Evolutionary conservation across 1,140 invertebrate species (phyloP), one percentile per base, ranked within the genome.

Genomic region (Probaryconus sp.): DNA sequence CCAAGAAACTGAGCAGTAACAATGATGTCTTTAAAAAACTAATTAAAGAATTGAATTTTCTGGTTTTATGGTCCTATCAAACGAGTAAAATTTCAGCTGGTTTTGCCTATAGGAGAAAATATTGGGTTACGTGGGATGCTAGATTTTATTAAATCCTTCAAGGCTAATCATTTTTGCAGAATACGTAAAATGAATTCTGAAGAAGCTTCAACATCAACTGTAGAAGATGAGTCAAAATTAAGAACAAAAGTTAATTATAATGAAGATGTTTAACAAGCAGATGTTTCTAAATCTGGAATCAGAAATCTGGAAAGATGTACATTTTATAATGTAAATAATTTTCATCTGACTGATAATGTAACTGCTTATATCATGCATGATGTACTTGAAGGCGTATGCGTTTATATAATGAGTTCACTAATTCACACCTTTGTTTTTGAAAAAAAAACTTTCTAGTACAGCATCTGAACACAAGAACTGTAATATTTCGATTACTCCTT

Each of bases 61-160:
- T n/a, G n/a, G 5, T n/a, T 17, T 17, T 5, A 14, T 18, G 28
- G 16, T 10, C 4, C 16, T 16, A n/a, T 2, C 5, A 30, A 33
- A 14, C 7, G 1, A 2, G 18, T 51, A 5, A 51, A 51, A 10
- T 51, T 51, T 13, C n/a, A 33, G n/a, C 14, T 51, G 16, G 26
- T 33, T 3, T 18, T 14, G 2, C 31, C 33, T 2, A 16, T 51
- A 9, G 28, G 47, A 11, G 47, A 51, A 6, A 51, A 51, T 17
- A n/a, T 33, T 3, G 47, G 47, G 6, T 18, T 51, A n/a, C 31
- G 33, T 17, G 47, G 28, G 6, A 51, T 51, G n/a, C 33, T 26
- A 17, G 47, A 13, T n/a, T 51, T 51, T 17, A 30, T 10, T n/a
- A 30, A 51, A 17, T 51, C 47, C 3, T 51, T 30, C 18, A 31